These are phyloP conservation scores for Andricus grossulariae DNA, from an alignment of 1,140 invertebrate species.

Conservation along the genomic window DNA sequence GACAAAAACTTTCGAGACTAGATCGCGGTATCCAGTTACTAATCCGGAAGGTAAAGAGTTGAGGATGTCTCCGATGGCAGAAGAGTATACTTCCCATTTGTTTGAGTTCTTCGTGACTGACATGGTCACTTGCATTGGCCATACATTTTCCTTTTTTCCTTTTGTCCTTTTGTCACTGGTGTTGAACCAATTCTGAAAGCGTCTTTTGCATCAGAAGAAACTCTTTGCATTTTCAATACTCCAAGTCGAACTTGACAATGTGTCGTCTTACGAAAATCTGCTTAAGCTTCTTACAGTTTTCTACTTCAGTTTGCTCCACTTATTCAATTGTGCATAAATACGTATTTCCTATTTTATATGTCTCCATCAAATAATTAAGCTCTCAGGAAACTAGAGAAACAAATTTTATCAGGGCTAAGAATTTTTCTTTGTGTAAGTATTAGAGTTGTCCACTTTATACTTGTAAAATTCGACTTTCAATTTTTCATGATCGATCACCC, in stretches of 20 bases:
- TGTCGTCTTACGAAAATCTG: conserved; percentile 33
- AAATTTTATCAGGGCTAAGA: too few relatives aligned
- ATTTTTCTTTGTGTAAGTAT: too few relatives aligned
- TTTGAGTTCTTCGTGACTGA: conserved; percentile 41
- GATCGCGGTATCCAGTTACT: conserved; percentile 65
- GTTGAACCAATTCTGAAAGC: conserved; percentile 4
- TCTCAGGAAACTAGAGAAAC: too few relatives aligned
- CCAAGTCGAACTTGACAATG: conserved; percentile 16
- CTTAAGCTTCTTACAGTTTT: too few relatives aligned
- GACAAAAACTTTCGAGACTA: conserved; percentile 54
- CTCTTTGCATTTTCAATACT: conserved; percentile 30
- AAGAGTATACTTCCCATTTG: conserved; percentile 46
- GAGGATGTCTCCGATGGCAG: conserved; percentile 41
- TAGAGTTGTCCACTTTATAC: too few relatives aligned
- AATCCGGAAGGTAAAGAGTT: conserved; percentile 69
- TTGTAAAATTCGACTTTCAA: too few relatives aligned
- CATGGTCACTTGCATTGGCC: conserved; percentile 34
- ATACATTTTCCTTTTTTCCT: not conserved
- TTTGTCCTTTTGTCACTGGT: conserved; percentile 3
- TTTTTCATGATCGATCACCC: too few relatives aligned
- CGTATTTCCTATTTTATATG: too few relatives aligned
- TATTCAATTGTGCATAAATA: too few relatives aligned
- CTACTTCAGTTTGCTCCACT: too few relatives aligned
- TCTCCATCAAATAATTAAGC: too few relatives aligned
- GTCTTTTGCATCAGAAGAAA: conserved; percentile 35